phyloP scores from a whole-genome alignment of 1,140 invertebrate species.

The Eueides isabella region DNA sequence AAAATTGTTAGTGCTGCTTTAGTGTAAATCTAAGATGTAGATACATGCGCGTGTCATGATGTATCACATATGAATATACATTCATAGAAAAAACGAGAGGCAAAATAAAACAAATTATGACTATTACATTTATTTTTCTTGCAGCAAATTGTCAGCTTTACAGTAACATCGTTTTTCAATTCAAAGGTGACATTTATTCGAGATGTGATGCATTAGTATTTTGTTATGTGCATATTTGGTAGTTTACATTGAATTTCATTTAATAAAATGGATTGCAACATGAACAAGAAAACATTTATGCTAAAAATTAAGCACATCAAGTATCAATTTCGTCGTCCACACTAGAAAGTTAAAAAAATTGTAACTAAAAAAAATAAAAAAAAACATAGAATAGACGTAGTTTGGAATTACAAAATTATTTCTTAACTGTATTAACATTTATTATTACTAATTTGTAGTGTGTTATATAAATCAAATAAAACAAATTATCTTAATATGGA shows the following conservation, averaged over 20 bases:
- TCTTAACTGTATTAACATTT: constrained; percentile 66
- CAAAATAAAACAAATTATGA: neutral
- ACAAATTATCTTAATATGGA: constrained; percentile 64
- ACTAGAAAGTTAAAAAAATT: constrained; percentile 48
- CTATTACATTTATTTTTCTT: neutral
- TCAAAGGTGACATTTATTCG: neutral
- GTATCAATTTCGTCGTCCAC: constrained; percentile 46
- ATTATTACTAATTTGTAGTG: constrained; percentile 71
- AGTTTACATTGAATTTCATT: neutral
- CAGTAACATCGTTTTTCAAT: neutral
- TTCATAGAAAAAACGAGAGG: neutral
- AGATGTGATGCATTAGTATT: neutral
- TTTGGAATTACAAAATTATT: constrained; percentile 67
- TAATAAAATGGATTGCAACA: neutral
- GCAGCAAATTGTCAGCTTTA: neutral
- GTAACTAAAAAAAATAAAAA: constrained; percentile 54
- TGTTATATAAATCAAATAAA: constrained; percentile 66
- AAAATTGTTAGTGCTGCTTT: constrained; percentile 63
- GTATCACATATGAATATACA: neutral
- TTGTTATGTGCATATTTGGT: neutral
- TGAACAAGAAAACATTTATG: constrained; percentile 20
- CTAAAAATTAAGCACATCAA: constrained; percentile 29
- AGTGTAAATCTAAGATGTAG: constrained; percentile 46
- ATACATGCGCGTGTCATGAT: neutral
- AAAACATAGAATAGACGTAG: constrained; percentile 66